Conservation (phyloP, 64 coral and sea anemone species). For the Montipora efflorescens region DNA sequence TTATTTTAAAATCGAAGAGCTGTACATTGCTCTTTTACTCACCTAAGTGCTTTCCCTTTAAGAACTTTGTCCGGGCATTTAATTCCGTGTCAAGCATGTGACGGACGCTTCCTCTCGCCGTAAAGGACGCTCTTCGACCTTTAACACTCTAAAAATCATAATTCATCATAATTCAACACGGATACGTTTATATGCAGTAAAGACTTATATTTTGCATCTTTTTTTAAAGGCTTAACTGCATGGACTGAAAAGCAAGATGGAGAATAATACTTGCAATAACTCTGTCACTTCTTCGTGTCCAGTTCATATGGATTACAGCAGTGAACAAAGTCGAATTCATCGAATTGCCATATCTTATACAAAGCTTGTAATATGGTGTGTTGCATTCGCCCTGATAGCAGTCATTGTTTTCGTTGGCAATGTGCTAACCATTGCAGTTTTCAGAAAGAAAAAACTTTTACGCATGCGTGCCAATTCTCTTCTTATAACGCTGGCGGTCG, state of each 20-base stretch:
- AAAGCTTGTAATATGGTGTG: constrained; percentile 63
- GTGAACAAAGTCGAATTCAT: neutral
- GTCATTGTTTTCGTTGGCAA: constrained; percentile 76
- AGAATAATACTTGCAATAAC: neutral
- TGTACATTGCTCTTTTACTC: too few relatives aligned
- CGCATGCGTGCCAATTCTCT: constrained; percentile 86
- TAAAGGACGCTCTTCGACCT: too few relatives aligned
- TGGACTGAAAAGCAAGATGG: constrained; percentile 12
- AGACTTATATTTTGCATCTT: neutral
- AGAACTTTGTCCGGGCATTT: too few relatives aligned
- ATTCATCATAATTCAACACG: neutral
- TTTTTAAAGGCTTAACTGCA: neutral
- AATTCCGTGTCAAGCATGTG: too few relatives aligned
- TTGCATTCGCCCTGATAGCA: constrained; percentile 58
- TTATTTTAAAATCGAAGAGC: too few relatives aligned
- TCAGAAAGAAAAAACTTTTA: constrained; percentile 65
- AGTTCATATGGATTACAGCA: neutral
- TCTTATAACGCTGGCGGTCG: constrained; percentile 70
- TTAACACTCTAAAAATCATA: too few relatives aligned
- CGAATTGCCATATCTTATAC: neutral
- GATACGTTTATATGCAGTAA: neutral
- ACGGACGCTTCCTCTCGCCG: too few relatives aligned
- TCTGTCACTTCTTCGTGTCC: neutral
- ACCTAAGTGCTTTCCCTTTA: too few relatives aligned
- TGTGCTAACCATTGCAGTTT: constrained; percentile 79